These are phyloP conservation scores for Plemyria rubiginata DNA, from an alignment of 2,888 invertebrate species.

Conservation along the genomic window DNA sequence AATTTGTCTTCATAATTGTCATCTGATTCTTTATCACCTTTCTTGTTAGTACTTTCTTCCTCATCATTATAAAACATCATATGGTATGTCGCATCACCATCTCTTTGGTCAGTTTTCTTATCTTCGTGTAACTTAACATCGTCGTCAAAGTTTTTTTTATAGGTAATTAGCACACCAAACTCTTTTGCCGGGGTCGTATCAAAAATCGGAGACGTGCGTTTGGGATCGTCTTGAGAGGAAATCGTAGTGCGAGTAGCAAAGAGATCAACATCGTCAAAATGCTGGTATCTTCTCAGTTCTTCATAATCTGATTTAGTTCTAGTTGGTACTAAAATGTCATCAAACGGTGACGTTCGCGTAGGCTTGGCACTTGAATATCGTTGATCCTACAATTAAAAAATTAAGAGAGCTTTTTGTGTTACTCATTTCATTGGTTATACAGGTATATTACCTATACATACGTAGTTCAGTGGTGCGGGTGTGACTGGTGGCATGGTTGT, in stretches of 20 bases:
- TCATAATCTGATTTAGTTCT: slow-evolving; percentile 49
- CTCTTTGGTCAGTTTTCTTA: slow-evolving; percentile 47
- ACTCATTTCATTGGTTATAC: background rate
- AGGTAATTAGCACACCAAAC: slow-evolving; percentile 27
- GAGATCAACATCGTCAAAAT: slow-evolving; percentile 45
- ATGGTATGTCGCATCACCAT: slow-evolving; percentile 56
- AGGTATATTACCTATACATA: slow-evolving; percentile 47
- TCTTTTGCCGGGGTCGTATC: slow-evolving; percentile 37
- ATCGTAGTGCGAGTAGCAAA: slow-evolving; percentile 43
- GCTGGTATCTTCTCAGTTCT: slow-evolving; percentile 39
- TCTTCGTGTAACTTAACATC: slow-evolving; percentile 35
- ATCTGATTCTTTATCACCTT: slow-evolving; percentile 40
- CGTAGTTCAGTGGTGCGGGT: slow-evolving; percentile 49
- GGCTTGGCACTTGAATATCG: slow-evolving; percentile 42
- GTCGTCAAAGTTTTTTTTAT: slow-evolving; percentile 27
- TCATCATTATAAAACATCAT: slow-evolving; percentile 64
- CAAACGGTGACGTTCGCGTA: slow-evolving; percentile 48
- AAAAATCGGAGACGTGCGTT: slow-evolving; percentile 41
- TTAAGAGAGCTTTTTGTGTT: background rate
- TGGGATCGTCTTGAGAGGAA: slow-evolving; percentile 30
- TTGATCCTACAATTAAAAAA: slow-evolving; percentile 32
- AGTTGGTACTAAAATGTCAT: slow-evolving; percentile 47
- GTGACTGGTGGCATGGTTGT: slow-evolving; percentile 53
- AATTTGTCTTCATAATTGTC: slow-evolving; percentile 50
- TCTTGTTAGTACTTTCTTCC: slow-evolving; percentile 42